Percentiles rank a stretch among this genome's conserved stretches.
phyloP scores from a whole-genome alignment of 2,888 invertebrate species.

The Conistra vaccinii region DNA sequence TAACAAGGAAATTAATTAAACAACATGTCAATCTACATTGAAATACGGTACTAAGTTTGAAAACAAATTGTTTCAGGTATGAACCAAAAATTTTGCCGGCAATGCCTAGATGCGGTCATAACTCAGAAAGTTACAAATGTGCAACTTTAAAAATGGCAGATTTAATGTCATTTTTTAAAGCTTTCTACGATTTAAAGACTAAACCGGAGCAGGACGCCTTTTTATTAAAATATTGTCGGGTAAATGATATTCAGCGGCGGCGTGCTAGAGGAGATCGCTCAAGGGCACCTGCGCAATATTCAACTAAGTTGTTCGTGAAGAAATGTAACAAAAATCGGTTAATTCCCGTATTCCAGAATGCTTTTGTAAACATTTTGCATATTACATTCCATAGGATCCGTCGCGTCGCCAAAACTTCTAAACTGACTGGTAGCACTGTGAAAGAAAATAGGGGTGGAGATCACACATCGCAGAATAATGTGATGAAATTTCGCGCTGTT shows the following conservation, averaged over 20 bases:
- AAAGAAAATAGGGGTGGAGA: slow-evolving; percentile 29
- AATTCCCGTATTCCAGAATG: slow-evolving; percentile 19
- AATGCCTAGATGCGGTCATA: no score
- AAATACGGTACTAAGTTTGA: not conserved
- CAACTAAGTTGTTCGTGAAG: slow-evolving; percentile 24
- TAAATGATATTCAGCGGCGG: slow-evolving; percentile 6
- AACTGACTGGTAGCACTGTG: slow-evolving; percentile 16
- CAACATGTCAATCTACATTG: no score
- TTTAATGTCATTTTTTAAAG: no score
- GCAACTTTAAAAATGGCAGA: no score
- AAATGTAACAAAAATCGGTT: slow-evolving; percentile 7
- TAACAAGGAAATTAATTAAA: no score
- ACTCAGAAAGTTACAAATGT: no score
- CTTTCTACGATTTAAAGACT: not conserved
- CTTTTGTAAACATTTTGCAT: slow-evolving; percentile 12
- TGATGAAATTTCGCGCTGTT: slow-evolving; percentile 13
- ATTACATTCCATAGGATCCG: slow-evolving; percentile 19
- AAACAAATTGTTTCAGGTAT: no score
- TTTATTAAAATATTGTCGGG: no score
- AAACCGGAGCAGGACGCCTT: no score
- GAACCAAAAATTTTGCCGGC: not conserved
- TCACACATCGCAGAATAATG: slow-evolving; percentile 16
- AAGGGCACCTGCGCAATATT: slow-evolving; percentile 9
- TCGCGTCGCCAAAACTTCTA: slow-evolving; percentile 9
- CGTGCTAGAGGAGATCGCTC: slow-evolving; percentile 1